Base-by-base conservation (phyloP, 1,140 invertebrate species). In the Nebria ingens region DNA sequence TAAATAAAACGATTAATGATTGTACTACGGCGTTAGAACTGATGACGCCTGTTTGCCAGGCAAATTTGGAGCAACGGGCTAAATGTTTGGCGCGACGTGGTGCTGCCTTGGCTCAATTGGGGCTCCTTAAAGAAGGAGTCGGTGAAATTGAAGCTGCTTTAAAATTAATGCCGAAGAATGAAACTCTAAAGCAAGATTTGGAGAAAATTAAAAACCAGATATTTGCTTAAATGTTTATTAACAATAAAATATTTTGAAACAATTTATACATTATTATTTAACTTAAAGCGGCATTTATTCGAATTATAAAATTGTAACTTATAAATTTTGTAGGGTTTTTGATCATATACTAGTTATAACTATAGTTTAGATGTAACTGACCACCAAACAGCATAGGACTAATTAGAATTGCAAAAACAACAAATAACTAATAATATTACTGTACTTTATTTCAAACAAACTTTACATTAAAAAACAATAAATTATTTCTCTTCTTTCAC, bases 121-220 rank as follows among this genome's bases (percentile, higher is more conserved):
- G 86, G 15, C 74, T 86, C 62, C 76, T 81, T 51, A 78, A 78
- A 54, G 83, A 89, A 72, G 87, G 83, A 61, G 76, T 87, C 40
- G 72, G 76, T 57, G 88, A 91, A 72, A 79, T 87, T 71, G 81
- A 87, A 65, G 80, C 77, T 34, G 86, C 86, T 3, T 61, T 85
- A 2, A 80, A 80, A 66, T 70, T 90, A 57, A 13, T 73, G 51
- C 75, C 75, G 0, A 67, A 72, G 0, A 69, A 76, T 52, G 69
- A 74, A 52, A 67, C 61, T 3, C 66, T 76, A 13, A 73, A 72
- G 61, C 64, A 68, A 57, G 74, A 76, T 59, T 49, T 49, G 21
- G n/a, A n/a, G n/a, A n/a, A n/a, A n/a, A n/a, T n/a, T n/a, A n/a
- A n/a, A n/a, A n/a, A n/a, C n/a, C n/a, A n/a, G n/a, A n/a, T n/a